Conservation (phyloP, 2,113 vertebrate species). For the human (Homo sapiens) region GRCh38 chr5:112733001-112733500, state of each 20-base stretch:
- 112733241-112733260: neutral
- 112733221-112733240: neutral
- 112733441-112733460: neutral
- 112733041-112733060: neutral
- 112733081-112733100: neutral
- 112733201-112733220: neutral
- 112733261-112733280: neutral
- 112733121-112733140: neutral
- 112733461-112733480: neutral
- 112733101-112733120: neutral
- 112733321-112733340: neutral
- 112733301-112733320: neutral
- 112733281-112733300: neutral
- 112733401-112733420: neutral
- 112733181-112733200: neutral
- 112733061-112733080: neutral
- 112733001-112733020: neutral
- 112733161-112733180: neutral
- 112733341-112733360: neutral
- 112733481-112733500: neutral
- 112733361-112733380: neutral
- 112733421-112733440: neutral
- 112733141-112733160: neutral
- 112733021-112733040: neutral
- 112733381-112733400: neutral